phyloP scores from a whole-genome alignment of 1,140 invertebrate species.

The Pygmarrhopalites habei region DNA sequence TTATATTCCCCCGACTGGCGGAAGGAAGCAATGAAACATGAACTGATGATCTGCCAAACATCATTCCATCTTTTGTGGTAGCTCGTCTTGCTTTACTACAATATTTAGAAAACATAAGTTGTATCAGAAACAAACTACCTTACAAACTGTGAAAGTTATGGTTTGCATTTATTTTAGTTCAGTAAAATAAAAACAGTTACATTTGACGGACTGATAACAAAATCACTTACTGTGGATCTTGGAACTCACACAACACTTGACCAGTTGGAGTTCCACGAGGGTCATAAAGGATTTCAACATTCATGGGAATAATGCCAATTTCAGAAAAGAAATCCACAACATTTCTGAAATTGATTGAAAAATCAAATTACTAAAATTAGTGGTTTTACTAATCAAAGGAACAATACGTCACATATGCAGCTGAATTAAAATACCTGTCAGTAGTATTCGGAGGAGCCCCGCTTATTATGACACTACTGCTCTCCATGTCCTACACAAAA shows the following conservation, averaged over 20 bases:
- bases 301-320: constrained; percentile 62
- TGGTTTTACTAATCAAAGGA: too few species aligned
- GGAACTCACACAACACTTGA: constrained; percentile 79
- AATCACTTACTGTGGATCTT: too few species aligned
- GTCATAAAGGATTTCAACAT: constrained; percentile 69
- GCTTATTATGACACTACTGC: constrained; percentile 56
- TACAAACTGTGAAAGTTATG: too few species aligned
- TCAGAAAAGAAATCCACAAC: constrained; percentile 72
- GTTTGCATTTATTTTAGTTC: too few species aligned
- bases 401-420: too few species aligned
- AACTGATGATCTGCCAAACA: constrained; percentile 29
- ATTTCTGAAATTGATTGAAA: too few species aligned
- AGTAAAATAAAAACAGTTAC: too few species aligned
- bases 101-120: too few species aligned
- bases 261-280: constrained; percentile 59
- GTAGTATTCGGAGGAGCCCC: constrained; percentile 65
- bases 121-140: too few species aligned
- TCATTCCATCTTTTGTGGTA: constrained; percentile 59
- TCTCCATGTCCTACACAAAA: constrained; percentile 20
- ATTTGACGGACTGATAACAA: too few species aligned
- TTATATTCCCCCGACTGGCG: not conserved
- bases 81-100: constrained; percentile 65
- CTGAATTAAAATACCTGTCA: too few species aligned
- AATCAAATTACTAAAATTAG: too few species aligned
- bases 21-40: constrained; percentile 19